Percentiles rank a stretch among this genome's conserved stretches.
phyloP scores from a whole-genome alignment of 2,888 invertebrate genomes.

The Acronicta psi region DNA sequence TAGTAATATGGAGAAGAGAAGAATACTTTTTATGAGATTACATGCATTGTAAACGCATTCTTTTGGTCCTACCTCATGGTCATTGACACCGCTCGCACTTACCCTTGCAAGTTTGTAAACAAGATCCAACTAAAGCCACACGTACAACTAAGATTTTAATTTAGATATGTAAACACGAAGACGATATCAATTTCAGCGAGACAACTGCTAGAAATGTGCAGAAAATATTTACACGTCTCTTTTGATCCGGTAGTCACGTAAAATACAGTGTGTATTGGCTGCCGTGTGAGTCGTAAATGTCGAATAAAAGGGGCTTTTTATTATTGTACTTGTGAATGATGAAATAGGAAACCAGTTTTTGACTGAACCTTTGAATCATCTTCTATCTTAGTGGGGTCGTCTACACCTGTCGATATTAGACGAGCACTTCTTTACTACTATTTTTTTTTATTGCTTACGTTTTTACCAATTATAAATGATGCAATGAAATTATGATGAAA shows the following conservation, averaged over 20 bases:
- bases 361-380: neutral
- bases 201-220: constrained; percentile 15
- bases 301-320: neutral
- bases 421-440: too few relatives aligned
- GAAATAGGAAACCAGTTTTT: constrained; percentile 1
- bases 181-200: constrained; percentile 28
- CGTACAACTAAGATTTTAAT: constrained; percentile 47
- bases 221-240: constrained; percentile 11
- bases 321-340: constrained; percentile 4
- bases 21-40: constrained; percentile 24
- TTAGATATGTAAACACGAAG: constrained; percentile 41
- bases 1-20: too few relatives aligned
- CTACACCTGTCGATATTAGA: neutral
- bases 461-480: too few relatives aligned
- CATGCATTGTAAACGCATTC: neutral
- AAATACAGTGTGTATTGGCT: neutral
- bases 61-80: neutral
- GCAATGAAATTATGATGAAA: too few relatives aligned
- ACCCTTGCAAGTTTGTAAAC: constrained; percentile 23
- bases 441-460: too few relatives aligned
- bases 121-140: constrained; percentile 14
- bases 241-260: constrained; percentile 6
- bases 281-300: neutral
- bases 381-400: neutral
- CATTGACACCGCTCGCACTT: neutral